Evolutionary conservation across 35 echinoderm and acorn worm genomes (phyloP), one percentile per base, ranked within the genome.

Genomic region (Nesometra sesokonis): DNA sequence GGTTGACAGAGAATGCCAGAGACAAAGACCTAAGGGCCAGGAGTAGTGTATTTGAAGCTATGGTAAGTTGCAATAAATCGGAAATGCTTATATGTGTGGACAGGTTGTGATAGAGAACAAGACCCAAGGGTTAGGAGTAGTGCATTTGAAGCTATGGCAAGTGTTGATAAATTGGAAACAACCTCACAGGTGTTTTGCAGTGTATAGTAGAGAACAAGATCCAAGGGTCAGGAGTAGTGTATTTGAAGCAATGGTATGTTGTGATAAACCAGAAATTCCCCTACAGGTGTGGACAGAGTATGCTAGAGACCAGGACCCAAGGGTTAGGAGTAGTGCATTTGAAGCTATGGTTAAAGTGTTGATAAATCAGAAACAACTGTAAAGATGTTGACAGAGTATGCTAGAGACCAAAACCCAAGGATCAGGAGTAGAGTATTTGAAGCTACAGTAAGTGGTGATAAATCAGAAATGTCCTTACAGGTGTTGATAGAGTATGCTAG

Each of bases 51-150:
- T n/a, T n/a, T n/a, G n/a, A n/a, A n/a, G n/a, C n/a, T n/a, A n/a
- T n/a, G n/a, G n/a, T n/a, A 89, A 87, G 34, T 82, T 79, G 36
- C 23, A 80, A 77, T 35, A 90, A 23, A 90, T 84, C 32, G 87
- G 77, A n/a, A n/a, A n/a, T n/a, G n/a, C n/a, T n/a, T n/a, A n/a
- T n/a, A n/a, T n/a, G n/a, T n/a, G 17, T 80, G 93, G 13, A 82
- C 88, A 47, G 89, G 86, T 35, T 97, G 89, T 39, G 91, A 90
- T 13, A 86, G 57, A 47, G 95, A 97, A 46, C 89, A 89, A 82
- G 95, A 97, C 43, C 92, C 95, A 86, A 77, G 95, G 57, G 95
- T 97, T 40, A 91, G 95, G 36, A 85, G 83, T 52, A 89, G 86
- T 78, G 92, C 95, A 32, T 94, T 94, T 57, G 57, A 91, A 78